phyloP scores from a whole-genome alignment of 2,888 invertebrate genomes.

The Diaperis boleti region DNA sequence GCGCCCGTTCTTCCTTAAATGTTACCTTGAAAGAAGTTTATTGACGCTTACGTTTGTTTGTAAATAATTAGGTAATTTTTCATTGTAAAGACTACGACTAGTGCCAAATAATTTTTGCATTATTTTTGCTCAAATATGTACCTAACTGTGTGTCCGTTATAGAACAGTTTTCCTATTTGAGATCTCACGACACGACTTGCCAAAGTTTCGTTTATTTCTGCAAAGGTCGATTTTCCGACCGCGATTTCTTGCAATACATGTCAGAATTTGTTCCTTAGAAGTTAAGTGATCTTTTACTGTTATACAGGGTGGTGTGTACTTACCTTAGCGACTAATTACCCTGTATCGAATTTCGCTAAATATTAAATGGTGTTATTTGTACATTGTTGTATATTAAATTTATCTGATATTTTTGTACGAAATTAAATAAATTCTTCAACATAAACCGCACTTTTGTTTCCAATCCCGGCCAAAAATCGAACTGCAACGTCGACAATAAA shows the following conservation, averaged over 20 bases:
- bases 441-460: constrained; percentile 11
- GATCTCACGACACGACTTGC: constrained; percentile 38
- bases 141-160: constrained; percentile 46
- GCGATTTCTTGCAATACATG: constrained; percentile 34
- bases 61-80: constrained; percentile 37
- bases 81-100: constrained; percentile 36
- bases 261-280: constrained; percentile 39
- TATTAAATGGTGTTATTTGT: constrained; percentile 50
- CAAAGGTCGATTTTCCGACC: constrained; percentile 18
- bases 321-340: constrained; percentile 37
- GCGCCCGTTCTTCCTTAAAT: constrained; percentile 41
- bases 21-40: constrained; percentile 38
- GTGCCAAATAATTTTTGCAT: constrained; percentile 48
- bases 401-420: constrained; percentile 59
- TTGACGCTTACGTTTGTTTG: constrained; percentile 35
- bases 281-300: constrained; percentile 42
- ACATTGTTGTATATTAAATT: constrained; percentile 53
- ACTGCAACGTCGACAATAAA: constrained; percentile 22
- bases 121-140: constrained; percentile 52
- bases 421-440: constrained; percentile 53
- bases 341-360: constrained; percentile 42
- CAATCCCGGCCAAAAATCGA: constrained; percentile 5
- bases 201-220: constrained; percentile 33
- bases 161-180: constrained; percentile 24
- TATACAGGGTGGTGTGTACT: constrained; percentile 48